phyloP scores from a whole-genome alignment of 2,888 invertebrate species.

The Blera fallax region DNA sequence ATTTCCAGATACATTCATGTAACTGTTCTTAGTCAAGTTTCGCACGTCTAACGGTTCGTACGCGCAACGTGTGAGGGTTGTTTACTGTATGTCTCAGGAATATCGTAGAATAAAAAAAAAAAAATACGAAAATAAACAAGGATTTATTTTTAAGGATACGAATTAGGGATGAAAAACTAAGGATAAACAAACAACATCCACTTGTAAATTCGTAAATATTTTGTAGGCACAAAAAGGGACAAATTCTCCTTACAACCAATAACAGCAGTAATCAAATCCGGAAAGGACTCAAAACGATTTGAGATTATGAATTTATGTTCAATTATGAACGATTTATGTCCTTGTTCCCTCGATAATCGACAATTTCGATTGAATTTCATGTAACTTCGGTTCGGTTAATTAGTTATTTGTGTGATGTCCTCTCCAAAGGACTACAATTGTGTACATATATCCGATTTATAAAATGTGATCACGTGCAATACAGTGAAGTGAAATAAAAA shows the following conservation, averaged over 20 bases:
- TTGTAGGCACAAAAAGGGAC: background rate
- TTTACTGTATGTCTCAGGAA: constrained; percentile 16
- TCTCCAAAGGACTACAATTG: background rate
- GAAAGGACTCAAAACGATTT: constrained; percentile 9
- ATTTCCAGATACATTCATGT: constrained; percentile 61
- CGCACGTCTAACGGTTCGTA: constrained; percentile 77
- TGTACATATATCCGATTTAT: background rate
- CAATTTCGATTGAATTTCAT: background rate
- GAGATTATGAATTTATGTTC: constrained; percentile 61
- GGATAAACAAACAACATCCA: background rate
- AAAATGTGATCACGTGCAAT: constrained; percentile 27
- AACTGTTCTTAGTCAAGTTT: constrained; percentile 79
- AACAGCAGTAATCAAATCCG: background rate
- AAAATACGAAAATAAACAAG: background rate
- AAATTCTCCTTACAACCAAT: background rate
- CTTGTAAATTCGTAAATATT: background rate
- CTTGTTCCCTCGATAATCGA: constrained; percentile 9
- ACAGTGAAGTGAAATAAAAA: constrained; percentile 16
- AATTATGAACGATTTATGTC: constrained; percentile 69
- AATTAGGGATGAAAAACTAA: background rate
- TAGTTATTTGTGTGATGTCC: constrained; percentile 17
- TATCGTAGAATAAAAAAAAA: background rate
- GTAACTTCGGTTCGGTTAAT: constrained; percentile 7
- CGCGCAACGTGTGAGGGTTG: constrained; percentile 67
- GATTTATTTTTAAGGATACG: background rate